phyloP scores from a whole-genome alignment of 2,113 vertebrate genomes.

The Raja brachyura region DNA sequence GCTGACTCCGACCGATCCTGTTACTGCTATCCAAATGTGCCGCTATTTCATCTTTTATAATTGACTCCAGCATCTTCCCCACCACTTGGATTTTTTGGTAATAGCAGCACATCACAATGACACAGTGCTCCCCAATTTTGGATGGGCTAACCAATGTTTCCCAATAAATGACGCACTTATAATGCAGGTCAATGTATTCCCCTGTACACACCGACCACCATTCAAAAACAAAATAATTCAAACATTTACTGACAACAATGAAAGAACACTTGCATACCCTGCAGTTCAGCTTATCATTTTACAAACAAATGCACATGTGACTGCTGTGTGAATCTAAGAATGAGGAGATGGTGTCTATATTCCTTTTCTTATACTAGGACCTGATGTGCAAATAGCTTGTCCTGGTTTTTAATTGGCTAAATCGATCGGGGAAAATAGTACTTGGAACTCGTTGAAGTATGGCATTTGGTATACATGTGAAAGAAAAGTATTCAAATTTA shows the following conservation, averaged over 20 bases:
- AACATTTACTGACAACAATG: neutral
- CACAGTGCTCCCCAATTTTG: neutral
- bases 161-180: neutral
- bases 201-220: neutral
- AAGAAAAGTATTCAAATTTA: neutral
- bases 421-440: neutral
- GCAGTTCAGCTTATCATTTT: neutral
- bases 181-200: neutral
- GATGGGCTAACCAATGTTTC: neutral
- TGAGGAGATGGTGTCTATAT: neutral
- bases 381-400: neutral
- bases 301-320: neutral
- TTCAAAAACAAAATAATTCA: neutral
- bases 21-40: too few relatives aligned
- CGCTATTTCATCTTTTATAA: too few relatives aligned
- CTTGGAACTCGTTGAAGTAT: neutral
- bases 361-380: neutral
- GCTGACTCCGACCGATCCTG: too few relatives aligned
- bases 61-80: too few relatives aligned
- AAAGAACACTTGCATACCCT: neutral
- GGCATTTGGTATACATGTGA: neutral
- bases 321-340: neutral
- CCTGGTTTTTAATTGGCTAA: neutral
- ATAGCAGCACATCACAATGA: neutral
- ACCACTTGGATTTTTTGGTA: neutral